These are phyloP conservation scores for Enteromius fasciolatus DNA, from an alignment of 2,797 vertebrate species.

Conservation along the genomic window DNA sequence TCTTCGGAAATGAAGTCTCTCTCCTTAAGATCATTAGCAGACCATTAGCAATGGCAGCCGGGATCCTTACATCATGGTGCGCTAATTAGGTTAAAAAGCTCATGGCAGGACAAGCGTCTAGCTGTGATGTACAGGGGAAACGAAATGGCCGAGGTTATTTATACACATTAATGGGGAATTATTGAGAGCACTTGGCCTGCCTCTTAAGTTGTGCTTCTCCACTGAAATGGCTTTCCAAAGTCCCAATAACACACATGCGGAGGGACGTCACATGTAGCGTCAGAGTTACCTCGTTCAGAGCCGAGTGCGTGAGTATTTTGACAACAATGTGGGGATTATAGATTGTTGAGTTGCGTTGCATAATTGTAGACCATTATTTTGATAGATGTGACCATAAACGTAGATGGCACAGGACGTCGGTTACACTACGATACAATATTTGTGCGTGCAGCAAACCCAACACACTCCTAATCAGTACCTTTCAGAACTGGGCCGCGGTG, in stretches of 20 bases:
- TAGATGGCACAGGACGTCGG: conserved; percentile 48
- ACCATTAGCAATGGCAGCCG: conserved; percentile 65
- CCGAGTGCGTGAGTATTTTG: conserved; percentile 4
- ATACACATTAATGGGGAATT: conserved; percentile 67
- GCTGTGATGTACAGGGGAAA: conserved; percentile 64
- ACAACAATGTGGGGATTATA: conserved; percentile 20
- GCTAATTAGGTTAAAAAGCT: conserved; percentile 69
- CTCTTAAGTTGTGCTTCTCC: conserved; percentile 55
- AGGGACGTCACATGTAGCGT: background rate
- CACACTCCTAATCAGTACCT: conserved; percentile 57
- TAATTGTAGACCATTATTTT: conserved; percentile 39
- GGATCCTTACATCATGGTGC: conserved; percentile 65
- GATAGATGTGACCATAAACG: conserved; percentile 41
- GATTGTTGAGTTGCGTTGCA: background rate
- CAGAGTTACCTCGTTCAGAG: background rate
- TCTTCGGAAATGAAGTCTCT: conserved; percentile 68
- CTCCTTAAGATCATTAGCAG: conserved; percentile 67
- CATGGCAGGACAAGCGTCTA: conserved; percentile 61
- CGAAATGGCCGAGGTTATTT: conserved; percentile 67
- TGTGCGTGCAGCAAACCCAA: conserved; percentile 39
- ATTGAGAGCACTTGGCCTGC: conserved; percentile 61
- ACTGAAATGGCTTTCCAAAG: conserved; percentile 48
- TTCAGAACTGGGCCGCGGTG: conserved; percentile 61
- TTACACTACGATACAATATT: conserved; percentile 43
- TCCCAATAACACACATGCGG: conserved; percentile 18